phyloP scores from a whole-genome alignment of 2,113 vertebrate genomes.

The Bubalus kerabau region DNA sequence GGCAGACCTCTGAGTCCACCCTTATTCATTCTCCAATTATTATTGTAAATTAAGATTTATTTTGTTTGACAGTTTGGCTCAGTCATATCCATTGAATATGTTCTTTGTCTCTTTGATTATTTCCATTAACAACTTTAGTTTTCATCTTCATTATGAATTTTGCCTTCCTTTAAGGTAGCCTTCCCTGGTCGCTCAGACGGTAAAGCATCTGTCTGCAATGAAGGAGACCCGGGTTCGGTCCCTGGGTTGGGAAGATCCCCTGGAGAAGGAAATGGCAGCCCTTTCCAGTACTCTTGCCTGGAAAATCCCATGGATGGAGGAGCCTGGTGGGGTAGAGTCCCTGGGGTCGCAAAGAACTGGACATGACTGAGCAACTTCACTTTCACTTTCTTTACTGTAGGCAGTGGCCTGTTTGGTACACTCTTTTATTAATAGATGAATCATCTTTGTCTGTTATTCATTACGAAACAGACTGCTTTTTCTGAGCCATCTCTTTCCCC shows the following conservation, averaged over 20 bases:
- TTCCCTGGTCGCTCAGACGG: rapidly evolving
- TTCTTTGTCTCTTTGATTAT: not conserved
- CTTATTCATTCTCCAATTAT: not conserved
- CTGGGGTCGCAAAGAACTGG: rapidly evolving
- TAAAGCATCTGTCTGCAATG: rapidly evolving
- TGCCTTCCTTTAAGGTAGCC: not conserved
- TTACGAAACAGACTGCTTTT: not conserved
- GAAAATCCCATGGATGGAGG: not conserved
- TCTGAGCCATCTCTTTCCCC: not conserved
- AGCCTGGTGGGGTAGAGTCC: not conserved
- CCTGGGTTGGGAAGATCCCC: not conserved
- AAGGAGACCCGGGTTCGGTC: rapidly evolving
- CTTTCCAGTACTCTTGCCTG: not conserved
- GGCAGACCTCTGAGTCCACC: not conserved
- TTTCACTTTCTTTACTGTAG: not conserved
- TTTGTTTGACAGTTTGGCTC: not conserved
- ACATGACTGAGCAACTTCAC: not conserved
- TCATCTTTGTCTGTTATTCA: not conserved
- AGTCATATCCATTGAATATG: not conserved
- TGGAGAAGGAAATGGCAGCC: not conserved
- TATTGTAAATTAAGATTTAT: not conserved
- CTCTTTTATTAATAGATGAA: not conserved
- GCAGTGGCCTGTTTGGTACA: rapidly evolving
- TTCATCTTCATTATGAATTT: not conserved
- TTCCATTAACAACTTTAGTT: not conserved